A percentile compares a stretch with the other conserved stretches of the same genome.
Conservation (phyloP, 2,113 vertebrate species). For the Ailurus styani region DNA sequence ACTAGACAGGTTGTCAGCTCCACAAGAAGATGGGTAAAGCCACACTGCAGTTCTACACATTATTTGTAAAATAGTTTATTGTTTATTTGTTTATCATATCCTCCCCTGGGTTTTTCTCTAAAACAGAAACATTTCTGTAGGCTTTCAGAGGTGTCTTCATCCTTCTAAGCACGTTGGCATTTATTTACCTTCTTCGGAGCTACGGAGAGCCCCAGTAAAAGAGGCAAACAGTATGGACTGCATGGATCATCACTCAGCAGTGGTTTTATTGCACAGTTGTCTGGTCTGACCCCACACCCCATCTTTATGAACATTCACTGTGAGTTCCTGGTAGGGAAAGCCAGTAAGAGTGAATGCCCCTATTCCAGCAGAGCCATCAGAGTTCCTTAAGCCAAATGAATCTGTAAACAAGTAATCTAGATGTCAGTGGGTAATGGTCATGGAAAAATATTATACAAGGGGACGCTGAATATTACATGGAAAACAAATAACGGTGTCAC, state of each 20-base stretch:
- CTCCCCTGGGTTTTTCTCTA: not conserved
- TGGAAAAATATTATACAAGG: not conserved
- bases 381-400: not conserved
- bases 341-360: not conserved
- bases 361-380: not conserved
- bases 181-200: not conserved
- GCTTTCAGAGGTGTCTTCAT: not conserved
- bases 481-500: not conserved
- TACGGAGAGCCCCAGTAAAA: not conserved
- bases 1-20: not conserved
- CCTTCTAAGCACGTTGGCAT: not conserved
- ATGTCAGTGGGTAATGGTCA: not conserved
- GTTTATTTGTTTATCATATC: not conserved
- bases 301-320: not conserved
- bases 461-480: not conserved
- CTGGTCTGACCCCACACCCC: not conserved
- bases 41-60: not conserved
- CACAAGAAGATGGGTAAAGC: not conserved
- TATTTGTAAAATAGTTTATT: not conserved
- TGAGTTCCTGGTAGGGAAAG: not conserved
- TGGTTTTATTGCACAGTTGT: not conserved
- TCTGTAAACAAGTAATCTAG: not conserved
- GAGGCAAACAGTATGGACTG: rapidly evolving
- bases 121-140: not conserved
- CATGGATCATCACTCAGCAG: not conserved